Evolutionary conservation across 2,888 invertebrate species (phyloP).

Genomic region (Stenolophus ochropezus): DNA sequence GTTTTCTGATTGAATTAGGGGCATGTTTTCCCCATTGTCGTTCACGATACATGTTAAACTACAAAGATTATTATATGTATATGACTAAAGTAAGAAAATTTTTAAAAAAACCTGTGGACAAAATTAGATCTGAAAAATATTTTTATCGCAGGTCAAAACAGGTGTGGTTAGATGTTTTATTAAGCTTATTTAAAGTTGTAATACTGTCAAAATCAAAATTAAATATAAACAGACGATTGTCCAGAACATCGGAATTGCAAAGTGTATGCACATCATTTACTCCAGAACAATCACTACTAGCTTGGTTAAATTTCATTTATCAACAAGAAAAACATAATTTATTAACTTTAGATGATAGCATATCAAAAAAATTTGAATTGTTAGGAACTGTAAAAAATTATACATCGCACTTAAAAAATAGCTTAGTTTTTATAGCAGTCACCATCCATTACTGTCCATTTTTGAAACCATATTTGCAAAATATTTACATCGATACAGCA

Average conservation of each 20-base stretch:
- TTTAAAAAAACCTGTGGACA: slow-evolving; percentile 59
- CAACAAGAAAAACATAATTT: slow-evolving; percentile 70
- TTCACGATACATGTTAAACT: slow-evolving; percentile 71
- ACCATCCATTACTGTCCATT: slow-evolving; percentile 78
- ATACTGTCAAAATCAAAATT: slow-evolving; percentile 71
- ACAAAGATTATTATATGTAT: slow-evolving; percentile 70
- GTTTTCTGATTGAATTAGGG: slow-evolving; percentile 69
- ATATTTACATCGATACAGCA: slow-evolving; percentile 72
- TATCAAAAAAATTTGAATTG: slow-evolving; percentile 64
- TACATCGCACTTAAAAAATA: slow-evolving; percentile 75
- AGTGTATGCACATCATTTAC: background rate
- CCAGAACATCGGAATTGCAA: background rate
- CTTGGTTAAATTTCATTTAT: slow-evolving; percentile 72
- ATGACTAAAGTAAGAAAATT: slow-evolving; percentile 56
- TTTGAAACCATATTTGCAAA: slow-evolving; percentile 72
- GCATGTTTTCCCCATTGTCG: slow-evolving; percentile 71
- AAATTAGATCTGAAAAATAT: slow-evolving; percentile 46
- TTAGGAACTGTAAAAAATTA: slow-evolving; percentile 68
- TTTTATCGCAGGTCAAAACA: slow-evolving; percentile 70
- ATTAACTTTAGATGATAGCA: slow-evolving; percentile 70
- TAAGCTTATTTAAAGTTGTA: slow-evolving; percentile 79
- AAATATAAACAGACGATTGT: background rate
- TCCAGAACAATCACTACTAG: slow-evolving; percentile 67
- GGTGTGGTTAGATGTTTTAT: slow-evolving; percentile 78
- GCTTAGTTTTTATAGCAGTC: slow-evolving; percentile 75